phyloP scores from a whole-genome alignment of 1,140 invertebrate species.

The Acromyrmex echinatior region DNA sequence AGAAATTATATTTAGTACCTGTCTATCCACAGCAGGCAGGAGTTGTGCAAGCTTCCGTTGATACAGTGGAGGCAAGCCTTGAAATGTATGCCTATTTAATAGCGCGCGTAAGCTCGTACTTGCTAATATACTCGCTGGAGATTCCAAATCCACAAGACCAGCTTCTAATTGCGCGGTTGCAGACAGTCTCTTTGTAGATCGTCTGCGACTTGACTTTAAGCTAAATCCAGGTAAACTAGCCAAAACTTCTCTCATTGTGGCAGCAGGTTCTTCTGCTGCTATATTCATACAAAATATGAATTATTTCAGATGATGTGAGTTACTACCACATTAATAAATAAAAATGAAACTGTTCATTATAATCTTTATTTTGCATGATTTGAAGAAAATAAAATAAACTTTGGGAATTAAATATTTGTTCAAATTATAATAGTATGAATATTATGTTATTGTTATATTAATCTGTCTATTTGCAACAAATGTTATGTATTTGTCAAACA shows the following conservation, averaged over 20 bases:
- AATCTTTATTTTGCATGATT: slow-evolving; percentile 2
- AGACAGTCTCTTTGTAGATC: slow-evolving; percentile 94
- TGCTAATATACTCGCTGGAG: slow-evolving; percentile 98
- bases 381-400: slow-evolving; percentile 8
- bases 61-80: slow-evolving; percentile 94
- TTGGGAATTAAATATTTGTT: not conserved
- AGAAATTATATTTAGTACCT: slow-evolving; percentile 82
- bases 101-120: slow-evolving; percentile 96
- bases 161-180: slow-evolving; percentile 97
- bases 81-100: slow-evolving; percentile 96
- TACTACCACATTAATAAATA: not conserved
- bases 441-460: not conserved
- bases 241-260: slow-evolving; percentile 94
- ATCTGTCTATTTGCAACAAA: not conserved
- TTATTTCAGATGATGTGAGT: not conserved
- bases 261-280: slow-evolving; percentile 84
- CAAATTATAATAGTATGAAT: not conserved
- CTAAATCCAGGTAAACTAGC: slow-evolving; percentile 96
- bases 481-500: not conserved
- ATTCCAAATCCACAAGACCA: slow-evolving; percentile 97
- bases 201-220: slow-evolving; percentile 92
- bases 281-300: slow-evolving; percentile 3
- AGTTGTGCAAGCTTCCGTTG: slow-evolving; percentile 97
- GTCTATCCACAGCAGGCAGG: slow-evolving; percentile 95
- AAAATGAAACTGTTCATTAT: not conserved